phyloP scores from a whole-genome alignment of 2,797 vertebrate species.

The Psittacula derbiana region DNA sequence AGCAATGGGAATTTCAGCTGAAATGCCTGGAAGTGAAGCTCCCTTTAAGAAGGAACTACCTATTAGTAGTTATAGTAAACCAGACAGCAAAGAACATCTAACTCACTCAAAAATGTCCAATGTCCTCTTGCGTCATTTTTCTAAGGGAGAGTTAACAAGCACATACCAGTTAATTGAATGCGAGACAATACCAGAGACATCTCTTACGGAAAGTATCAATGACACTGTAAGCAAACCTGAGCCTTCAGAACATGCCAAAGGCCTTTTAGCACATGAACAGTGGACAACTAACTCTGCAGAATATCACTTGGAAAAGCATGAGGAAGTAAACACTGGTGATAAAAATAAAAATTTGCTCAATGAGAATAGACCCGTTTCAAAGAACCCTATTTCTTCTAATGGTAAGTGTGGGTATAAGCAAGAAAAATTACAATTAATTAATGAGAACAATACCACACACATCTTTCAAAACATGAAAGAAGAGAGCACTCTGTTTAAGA shows the following conservation, averaged over 20 bases:
- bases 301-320: background rate
- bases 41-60: background rate
- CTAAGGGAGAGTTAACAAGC: slow-evolving; percentile 64
- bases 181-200: slow-evolving; percentile 87
- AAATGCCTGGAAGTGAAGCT: background rate
- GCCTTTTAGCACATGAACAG: background rate
- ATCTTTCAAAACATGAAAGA: slow-evolving; percentile 7
- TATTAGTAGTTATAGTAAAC: background rate
- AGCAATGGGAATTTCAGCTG: background rate
- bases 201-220: slow-evolving; percentile 81
- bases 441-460: background rate
- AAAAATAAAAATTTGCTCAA: background rate
- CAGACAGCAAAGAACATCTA: background rate
- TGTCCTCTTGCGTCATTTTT: slow-evolving; percentile 80
- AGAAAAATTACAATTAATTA: background rate
- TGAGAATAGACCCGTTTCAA: background rate
- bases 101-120: slow-evolving; percentile 69
- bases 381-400: background rate
- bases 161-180: slow-evolving; percentile 77
- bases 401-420: background rate
- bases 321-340: background rate
- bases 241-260: background rate
- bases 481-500: slow-evolving; percentile 54
- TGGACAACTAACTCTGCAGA: background rate
- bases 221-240: slow-evolving; percentile 37